Percentiles rank a stretch among this genome's conserved stretches.
These are phyloP conservation scores for Phalera bucephala DNA, from an alignment of 2,888 invertebrate genomes.

Conservation along the genomic window DNA sequence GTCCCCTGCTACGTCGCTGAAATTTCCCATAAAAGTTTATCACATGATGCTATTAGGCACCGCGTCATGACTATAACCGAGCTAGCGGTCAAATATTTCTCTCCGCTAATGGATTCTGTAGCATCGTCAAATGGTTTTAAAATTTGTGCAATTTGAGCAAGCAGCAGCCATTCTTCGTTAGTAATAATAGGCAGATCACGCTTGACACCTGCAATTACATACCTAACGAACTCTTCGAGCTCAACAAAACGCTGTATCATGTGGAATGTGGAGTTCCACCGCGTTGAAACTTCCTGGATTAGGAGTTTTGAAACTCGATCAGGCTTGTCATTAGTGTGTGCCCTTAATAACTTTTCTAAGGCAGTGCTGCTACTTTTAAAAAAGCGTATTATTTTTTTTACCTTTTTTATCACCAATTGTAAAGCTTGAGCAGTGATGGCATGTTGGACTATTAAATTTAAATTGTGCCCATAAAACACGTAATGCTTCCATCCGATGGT, in stretches of 20 bases:
- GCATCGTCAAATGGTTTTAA: constrained; percentile 34
- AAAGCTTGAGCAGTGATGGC: no score
- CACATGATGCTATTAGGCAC: constrained; percentile 16
- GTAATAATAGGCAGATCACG: constrained; percentile 19
- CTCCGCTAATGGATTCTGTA: constrained; percentile 25
- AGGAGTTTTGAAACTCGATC: neutral
- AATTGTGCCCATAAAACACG: no score
- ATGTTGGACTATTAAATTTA: no score
- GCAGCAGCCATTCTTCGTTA: constrained; percentile 23
- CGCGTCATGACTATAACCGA: constrained; percentile 21
- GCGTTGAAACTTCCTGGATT: constrained; percentile 23
- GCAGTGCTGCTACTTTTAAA: no score
- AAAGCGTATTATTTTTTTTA: no score
- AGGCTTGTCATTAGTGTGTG: no score
- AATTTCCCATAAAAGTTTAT: no score
- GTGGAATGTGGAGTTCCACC: constrained; percentile 29
- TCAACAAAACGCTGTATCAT: constrained; percentile 29
- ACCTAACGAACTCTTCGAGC: constrained; percentile 14
- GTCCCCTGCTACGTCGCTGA: no score
- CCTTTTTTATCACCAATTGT: no score
- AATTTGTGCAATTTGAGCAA: constrained; percentile 13
- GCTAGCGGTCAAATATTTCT: constrained; percentile 28
- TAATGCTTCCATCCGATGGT: no score
- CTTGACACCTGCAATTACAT: constrained; percentile 16
- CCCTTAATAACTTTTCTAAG: no score